Percentiles rank a stretch among this genome's conserved stretches.
These are phyloP conservation scores for Nothobranchius kuhntae DNA, from an alignment of 2,113 vertebrate genomes.

Conservation along the genomic window DNA sequence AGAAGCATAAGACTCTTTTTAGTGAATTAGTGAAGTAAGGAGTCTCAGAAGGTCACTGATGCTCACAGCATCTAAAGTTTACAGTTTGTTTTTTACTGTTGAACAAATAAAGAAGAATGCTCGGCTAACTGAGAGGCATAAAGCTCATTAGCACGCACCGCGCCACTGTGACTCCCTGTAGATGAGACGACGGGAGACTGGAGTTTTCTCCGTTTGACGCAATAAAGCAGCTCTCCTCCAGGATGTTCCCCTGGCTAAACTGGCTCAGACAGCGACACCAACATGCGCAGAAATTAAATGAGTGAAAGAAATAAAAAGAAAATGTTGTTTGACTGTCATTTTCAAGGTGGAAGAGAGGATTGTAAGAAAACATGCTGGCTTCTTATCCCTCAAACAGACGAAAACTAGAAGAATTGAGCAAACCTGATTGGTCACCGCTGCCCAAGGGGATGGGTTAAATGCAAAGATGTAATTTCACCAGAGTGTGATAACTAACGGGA, in stretches of 20 bases:
- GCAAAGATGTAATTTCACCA: no score
- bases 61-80: neutral
- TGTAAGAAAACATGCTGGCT: neutral
- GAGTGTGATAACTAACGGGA: no score
- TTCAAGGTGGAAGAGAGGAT: neutral
- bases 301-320: neutral
- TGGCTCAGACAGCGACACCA: constrained; percentile 2
- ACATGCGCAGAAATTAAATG: constrained; percentile 22
- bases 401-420: neutral
- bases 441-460: no score
- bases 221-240: constrained; percentile 2
- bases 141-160: constrained; percentile 28
- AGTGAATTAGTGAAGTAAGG: neutral
- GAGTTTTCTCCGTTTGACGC: constrained; percentile 40
- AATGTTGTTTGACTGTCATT: constrained; percentile 1
- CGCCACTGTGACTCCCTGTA: constrained; percentile 13
- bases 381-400: neutral
- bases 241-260: constrained; percentile 18
- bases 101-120: neutral
- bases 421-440: no score
- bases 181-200: constrained; percentile 23
- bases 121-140: constrained; percentile 7
- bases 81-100: neutral
- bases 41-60: constrained; percentile 2
- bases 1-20: neutral